Base-by-base conservation (phyloP, 2,888 invertebrate genomes). In the Stenodema calcarata region DNA sequence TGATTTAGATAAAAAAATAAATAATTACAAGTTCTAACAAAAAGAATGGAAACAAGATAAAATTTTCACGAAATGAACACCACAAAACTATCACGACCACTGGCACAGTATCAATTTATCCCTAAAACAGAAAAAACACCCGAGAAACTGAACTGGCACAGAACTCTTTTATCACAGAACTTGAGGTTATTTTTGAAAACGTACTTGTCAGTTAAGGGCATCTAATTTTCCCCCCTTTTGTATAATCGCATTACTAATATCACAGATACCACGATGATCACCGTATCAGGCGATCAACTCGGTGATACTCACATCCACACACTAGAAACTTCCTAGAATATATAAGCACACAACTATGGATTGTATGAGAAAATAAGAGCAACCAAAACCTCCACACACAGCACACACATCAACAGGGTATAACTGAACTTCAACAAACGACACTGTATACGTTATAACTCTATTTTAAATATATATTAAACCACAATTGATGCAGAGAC, bases 101-200 rank as follows among this genome's bases (percentile, higher is more conserved):
- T 73, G 73, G 18, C 73, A 73, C 73, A 30, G 41, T 35, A 35
- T 73, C 16, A 30, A 28, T 73, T 41, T 41, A n/a, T 73, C 16
- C 41, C 73, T 73, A 35, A 6, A 62, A 18, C 3, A 27, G 27
- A 27, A 11, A 23, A 23, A 62, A 62, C 62, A 62, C 62, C 35
- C 73, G 30, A 35, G 30, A 30, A 73, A 73, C 73, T 35, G 73
- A 73, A 73, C 73, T 41, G 41, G 35, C 73, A 73, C 73, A 35
- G 41, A 73, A 73, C 73, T 62, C 62, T 73, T 73, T 73, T 35
- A 73, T 73, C 73, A 73, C 73, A 73, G 73, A 73, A 73, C 73
- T 73, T 62, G 62, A 62, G 62, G 23, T 62, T 23, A 62, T 2
- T 23, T 62, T 62, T 23, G 23, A 18, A 62, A 62, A 62, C 12